Percentiles rank a stretch among this genome's conserved stretches.
Conservation (phyloP, 2,888 invertebrate genomes). For the Neoascia interrupta region DNA sequence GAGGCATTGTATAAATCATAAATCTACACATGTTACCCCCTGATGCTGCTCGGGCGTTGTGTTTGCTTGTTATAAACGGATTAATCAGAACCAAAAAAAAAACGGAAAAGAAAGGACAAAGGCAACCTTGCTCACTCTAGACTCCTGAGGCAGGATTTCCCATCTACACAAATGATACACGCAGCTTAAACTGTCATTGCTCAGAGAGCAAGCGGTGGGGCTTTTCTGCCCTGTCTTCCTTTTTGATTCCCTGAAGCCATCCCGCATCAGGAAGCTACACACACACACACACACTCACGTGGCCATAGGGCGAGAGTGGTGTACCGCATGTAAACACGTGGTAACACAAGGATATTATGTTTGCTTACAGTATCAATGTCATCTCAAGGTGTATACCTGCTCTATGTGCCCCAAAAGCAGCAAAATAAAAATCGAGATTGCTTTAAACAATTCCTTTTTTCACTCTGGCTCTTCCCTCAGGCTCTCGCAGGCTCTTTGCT, state of each 20-base stretch:
- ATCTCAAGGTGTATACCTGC: conserved; percentile 39
- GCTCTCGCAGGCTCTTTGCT: background rate
- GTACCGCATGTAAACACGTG: conserved; percentile 54
- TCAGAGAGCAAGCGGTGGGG: conserved; percentile 15
- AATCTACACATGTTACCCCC: conserved; percentile 55
- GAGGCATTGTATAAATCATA: conserved; percentile 53
- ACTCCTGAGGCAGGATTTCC: conserved; percentile 23
- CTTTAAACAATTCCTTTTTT: conserved; percentile 3
- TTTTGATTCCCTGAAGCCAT: conserved; percentile 27
- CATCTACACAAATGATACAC: conserved; percentile 54
- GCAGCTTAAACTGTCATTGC: conserved; percentile 60
- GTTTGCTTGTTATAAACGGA: conserved; percentile 67
- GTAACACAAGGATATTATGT: conserved; percentile 47
- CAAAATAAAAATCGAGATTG: conserved; percentile 25
- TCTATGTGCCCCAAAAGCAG: no score
- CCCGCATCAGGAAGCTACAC: conserved; percentile 30
- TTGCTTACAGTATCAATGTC: conserved; percentile 57
- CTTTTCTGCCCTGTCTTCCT: background rate
- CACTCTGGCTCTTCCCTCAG: background rate
- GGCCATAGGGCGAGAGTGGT: conserved; percentile 52
- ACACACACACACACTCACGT: no score
- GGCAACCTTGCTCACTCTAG: conserved; percentile 24
- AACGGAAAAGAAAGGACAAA: conserved; percentile 10
- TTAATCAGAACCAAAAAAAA: conserved; percentile 40
- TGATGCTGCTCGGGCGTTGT: conserved; percentile 13